Conservation (phyloP, 2,888 invertebrate genomes). For the Heteromurus nitidus region DNA sequence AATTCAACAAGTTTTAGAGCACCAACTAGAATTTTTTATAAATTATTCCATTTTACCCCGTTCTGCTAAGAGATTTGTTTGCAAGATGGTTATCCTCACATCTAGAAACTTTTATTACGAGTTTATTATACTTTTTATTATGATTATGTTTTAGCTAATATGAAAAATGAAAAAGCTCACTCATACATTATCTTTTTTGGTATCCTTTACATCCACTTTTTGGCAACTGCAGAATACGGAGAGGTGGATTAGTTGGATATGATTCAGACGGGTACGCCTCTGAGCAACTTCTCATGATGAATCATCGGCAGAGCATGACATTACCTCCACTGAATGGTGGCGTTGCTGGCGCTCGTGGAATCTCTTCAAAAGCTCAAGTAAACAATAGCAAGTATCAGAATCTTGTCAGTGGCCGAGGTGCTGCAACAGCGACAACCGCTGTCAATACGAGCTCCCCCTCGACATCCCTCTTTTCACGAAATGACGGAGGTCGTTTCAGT, state of each 20-base stretch:
- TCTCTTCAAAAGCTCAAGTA: constrained; percentile 49
- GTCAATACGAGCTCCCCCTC: constrained; percentile 34
- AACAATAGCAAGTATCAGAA: constrained; percentile 26
- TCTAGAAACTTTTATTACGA: too few species aligned
- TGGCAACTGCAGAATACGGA: constrained; percentile 45
- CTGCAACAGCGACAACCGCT: neutral
- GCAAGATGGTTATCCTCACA: too few species aligned
- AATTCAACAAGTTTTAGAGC: too few species aligned
- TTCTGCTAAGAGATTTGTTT: too few species aligned
- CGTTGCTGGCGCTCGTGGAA: constrained; percentile 52
- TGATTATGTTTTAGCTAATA: constrained; percentile 16
- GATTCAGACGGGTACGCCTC: constrained; percentile 62
- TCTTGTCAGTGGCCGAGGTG: constrained; percentile 24
- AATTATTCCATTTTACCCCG: too few species aligned
- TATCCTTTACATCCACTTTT: neutral
- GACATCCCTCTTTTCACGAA: constrained; percentile 77
- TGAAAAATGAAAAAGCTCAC: too few species aligned
- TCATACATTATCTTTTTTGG: neutral
- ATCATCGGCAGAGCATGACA: constrained; percentile 59
- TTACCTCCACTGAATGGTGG: constrained; percentile 48
- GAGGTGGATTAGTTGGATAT: constrained; percentile 66
- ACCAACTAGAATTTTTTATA: too few species aligned
- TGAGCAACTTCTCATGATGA: constrained; percentile 39
- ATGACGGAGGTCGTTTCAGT: constrained; percentile 82
- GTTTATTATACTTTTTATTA: neutral